Percentiles rank a stretch among this genome's conserved stretches.
Conservation (phyloP, 2,888 invertebrate species). For the Platerodrilus igneus region DNA sequence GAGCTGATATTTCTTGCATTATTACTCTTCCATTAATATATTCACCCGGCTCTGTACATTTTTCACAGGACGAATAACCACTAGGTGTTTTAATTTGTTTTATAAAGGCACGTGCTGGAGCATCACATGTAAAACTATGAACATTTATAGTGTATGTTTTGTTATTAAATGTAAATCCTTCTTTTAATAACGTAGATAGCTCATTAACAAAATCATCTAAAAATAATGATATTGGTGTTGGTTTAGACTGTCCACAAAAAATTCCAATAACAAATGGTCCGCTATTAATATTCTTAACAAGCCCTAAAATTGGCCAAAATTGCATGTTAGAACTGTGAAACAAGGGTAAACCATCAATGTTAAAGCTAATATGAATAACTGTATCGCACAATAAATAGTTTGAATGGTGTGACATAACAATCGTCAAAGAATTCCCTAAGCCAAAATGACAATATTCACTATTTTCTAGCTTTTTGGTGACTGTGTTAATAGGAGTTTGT, state of each 20-base stretch:
- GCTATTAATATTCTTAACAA: constrained; percentile 3
- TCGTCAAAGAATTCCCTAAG: constrained; percentile 1
- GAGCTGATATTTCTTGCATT: no score
- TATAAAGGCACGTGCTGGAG: no score
- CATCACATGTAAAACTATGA: no score
- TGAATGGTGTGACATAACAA: neutral
- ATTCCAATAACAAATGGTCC: constrained; percentile 21
- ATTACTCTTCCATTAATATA: no score
- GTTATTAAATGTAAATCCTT: no score
- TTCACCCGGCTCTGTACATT: no score
- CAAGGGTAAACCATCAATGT: constrained; percentile 6
- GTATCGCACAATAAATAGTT: neutral
- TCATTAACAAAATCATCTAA: no score
- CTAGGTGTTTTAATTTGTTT: no score
- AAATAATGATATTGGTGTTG: no score
- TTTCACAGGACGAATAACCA: no score
- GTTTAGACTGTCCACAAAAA: constrained; percentile 25
- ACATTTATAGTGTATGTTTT: no score
- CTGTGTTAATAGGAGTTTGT: constrained; percentile 10
- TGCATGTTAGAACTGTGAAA: constrained; percentile 3
- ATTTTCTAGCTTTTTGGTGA: constrained; percentile 10
- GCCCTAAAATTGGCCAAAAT: constrained; percentile 8
- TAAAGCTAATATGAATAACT: constrained; percentile 2
- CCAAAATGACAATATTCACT: constrained; percentile 13
- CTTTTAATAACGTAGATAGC: no score